Base-by-base conservation (phyloP, 92 coral and sea anemone genomes). In the Bergia puertoricense region DNA sequence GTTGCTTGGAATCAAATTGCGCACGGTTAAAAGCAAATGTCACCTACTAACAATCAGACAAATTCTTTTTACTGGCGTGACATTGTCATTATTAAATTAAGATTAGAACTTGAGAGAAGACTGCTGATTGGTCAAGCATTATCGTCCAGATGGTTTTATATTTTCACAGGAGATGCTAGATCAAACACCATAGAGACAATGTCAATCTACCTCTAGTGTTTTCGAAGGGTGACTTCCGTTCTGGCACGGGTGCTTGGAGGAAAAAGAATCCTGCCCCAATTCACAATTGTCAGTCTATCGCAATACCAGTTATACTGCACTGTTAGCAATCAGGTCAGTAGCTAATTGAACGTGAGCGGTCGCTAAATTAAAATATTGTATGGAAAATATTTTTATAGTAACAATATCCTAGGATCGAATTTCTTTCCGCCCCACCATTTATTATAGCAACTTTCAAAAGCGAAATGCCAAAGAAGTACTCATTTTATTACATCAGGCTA, bases 51-150 rank as follows among this genome's bases (percentile, higher is more conserved):
- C 94, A 89, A 90, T 92, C 98, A 93, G 98, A 92, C 96, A 90
- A 93, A 95, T 85, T 95, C 95, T 88, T 95, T 91, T 91, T 89
- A 92, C 91, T 95, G 89, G 98, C 98, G 98, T 95, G 98, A 95
- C 98, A 92, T 90, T 95, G 98, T 95, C 98, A 95, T 95, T 95
- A 95, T 95, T 95, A 95, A 95, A 93, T 95, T 94, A 95, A 95
- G 98, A 95, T 95, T 95, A 95, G 88, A 89, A 92, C 98, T 94
- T 93, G 92, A 95, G 86, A 86, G 88, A 20, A 90, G 93, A 84
- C 11, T 79, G 85, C 86, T 95, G 98, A 95, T 95, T 95, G 98
- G 98, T 80, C 88, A 40, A 85, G 89, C 54, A 85, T 71, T 88
- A 82, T 91, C 90, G 92, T 86, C 95, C 98, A 95, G 98, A 95